These are phyloP conservation scores for Albula goreensis DNA, from an alignment of 2,113 vertebrate species.

Conservation along the genomic window DNA sequence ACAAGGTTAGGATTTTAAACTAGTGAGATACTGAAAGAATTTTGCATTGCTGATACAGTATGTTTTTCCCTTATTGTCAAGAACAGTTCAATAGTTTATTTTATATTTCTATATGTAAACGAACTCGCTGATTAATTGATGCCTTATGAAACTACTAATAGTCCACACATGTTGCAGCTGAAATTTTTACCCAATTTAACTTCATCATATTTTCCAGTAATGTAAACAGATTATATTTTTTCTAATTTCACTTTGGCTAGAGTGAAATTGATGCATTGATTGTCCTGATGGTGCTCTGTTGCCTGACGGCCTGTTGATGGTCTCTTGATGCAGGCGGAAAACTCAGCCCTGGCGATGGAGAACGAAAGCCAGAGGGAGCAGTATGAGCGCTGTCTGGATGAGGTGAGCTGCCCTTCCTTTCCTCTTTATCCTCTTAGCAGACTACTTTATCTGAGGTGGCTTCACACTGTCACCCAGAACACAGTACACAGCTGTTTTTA, in stretches of 20 bases:
- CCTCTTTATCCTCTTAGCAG: not conserved
- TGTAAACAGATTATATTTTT: not conserved
- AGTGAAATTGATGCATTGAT: not conserved
- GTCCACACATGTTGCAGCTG: not conserved
- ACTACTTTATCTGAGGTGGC: not conserved
- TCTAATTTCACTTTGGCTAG: too few relatives aligned
- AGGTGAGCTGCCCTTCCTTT: slow-evolving; percentile 71
- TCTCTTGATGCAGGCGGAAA: slow-evolving; percentile 75
- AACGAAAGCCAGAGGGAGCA: slow-evolving; percentile 89
- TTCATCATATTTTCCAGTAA: not conserved
- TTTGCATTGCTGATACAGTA: too few relatives aligned
- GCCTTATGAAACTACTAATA: not conserved
- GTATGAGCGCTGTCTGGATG: slow-evolving; percentile 89
- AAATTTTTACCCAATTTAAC: not conserved
- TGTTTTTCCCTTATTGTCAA: too few relatives aligned
- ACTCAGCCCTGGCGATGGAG: slow-evolving; percentile 81
- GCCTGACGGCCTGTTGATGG: slow-evolving; percentile 17
- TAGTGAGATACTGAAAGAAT: not conserved
- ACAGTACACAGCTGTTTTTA: not conserved
- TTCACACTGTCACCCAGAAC: not conserved
- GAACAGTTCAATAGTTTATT: too few relatives aligned
- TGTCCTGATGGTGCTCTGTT: slow-evolving; percentile 11
- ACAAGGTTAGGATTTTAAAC: not conserved
- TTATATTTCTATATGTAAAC: too few relatives aligned
- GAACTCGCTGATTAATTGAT: not conserved